Evolutionary conservation across 2,113 vertebrate genomes (phyloP), one percentile per base, ranked within the genome.

Genomic region (Thunnus thynnus): DNA sequence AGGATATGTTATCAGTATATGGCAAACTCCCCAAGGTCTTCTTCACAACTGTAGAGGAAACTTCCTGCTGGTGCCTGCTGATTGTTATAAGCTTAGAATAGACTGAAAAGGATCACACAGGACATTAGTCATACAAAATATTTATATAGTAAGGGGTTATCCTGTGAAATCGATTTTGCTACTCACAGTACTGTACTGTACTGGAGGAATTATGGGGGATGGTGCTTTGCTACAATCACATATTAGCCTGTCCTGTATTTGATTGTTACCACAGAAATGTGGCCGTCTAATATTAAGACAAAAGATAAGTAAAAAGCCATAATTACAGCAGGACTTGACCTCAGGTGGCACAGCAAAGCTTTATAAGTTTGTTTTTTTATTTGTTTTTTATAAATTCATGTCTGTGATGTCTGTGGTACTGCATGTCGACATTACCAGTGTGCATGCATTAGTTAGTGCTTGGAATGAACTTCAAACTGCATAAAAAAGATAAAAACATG

Each of bases 1-100:
- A 85, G 82, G 72, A 83, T 68, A 52, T 82, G 54, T 86, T 76
- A 85, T 92, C 85, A 80, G 66, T 79, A 78, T 89, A 78, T 89
- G 78, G 85, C 76, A 66, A 77, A 90, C 47, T 88, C 73, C 68
- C 56, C 48, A n/a, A 84, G 57, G 80, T 80, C 27, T 84, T 84
- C 66, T 60, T 83, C 27, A 80, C 0, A 1, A 75, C 80, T 82
- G 62, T 78, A 27, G 14, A 69, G 55, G 41, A 83, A 72, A 73
- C 67, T 70, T 85, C 54, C 80, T 47, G 30, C 76, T n/a, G 57
- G 44, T 32, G 66, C 11, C 44, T 55, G 78, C 75, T 82, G 70
- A 83, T 86, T 77, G 71, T 83, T 78, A 51, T 3, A 64, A 41
- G 66, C 41, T 72, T 6, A 65, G 54, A 69, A 68, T 60, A 63